Evolutionary conservation across 2,797 vertebrate genomes (phyloP), one percentile per base, ranked within the genome.

Genomic region (Tamandua tetradactyla): DNA sequence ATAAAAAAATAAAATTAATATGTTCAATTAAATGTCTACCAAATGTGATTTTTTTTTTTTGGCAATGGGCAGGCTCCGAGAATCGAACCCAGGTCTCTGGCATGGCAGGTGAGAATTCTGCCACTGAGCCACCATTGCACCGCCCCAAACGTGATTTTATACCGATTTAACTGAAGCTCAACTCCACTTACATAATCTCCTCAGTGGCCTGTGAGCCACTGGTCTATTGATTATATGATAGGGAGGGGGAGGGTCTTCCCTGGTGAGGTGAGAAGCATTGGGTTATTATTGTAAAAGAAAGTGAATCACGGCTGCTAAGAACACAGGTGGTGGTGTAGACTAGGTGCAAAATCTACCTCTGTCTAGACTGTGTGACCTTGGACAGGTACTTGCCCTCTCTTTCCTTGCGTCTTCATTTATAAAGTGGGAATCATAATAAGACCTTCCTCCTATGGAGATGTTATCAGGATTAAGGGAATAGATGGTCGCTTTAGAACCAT

Each of bases 301-400:
- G 59, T 10, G 12, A 11, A 44, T 12, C 7, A 1, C n/a, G 78
- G 23, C 57, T 72, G 62, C 83, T 55, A 20, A 68, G 44, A 59
- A 37, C n/a, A 42, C 62, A 81, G 55, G 32, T 17, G 62, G 8
- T 57, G 55, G 40, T 22, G 59, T 78, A 91, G 23, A 37, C 44
- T n/a, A 62, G n/a, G 62, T 78, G 87, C 78, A 72, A 78, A 83
- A 42, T 78, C 71, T 35, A 78, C 37, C 71, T 95, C 62, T 59
- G 37, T 42, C 44, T 61, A 57, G 35, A n/a, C n/a, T 61, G 35
- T 47, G 76, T 64, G 71, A 68, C 37, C 20, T 30, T 68, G 27
- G 40, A 66, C 11, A 57, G 18, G 12, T 44, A 9, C 44, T 22
- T 78, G 59, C 69, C 40, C 27, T 91, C 13, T 72, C 52, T 88